phyloP scores from a whole-genome alignment of 2,888 invertebrate genomes.

The Netelia virgata region DNA sequence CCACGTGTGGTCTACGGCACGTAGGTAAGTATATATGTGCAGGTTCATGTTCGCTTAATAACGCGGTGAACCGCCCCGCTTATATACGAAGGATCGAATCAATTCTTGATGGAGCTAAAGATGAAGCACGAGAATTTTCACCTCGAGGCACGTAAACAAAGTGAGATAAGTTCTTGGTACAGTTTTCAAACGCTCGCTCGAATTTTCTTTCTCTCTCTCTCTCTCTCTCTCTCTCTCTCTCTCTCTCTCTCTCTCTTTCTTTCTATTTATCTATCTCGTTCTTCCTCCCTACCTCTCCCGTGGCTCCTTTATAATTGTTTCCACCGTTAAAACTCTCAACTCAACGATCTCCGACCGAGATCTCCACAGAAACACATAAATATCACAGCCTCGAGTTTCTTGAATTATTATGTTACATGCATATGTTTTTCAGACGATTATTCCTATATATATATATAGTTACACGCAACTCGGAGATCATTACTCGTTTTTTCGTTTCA shows the following conservation, averaged over 20 bases:
- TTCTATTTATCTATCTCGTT: background rate
- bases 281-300: background rate
- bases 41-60: background rate
- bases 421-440: slow-evolving; percentile 30
- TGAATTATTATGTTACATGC: slow-evolving; percentile 20
- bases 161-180: slow-evolving; percentile 41
- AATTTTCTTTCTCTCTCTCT: slow-evolving; percentile 8
- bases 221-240: background rate
- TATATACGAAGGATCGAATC: too few relatives aligned
- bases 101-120: too few relatives aligned
- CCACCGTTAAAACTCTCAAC: slow-evolving; percentile 46
- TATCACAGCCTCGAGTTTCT: background rate
- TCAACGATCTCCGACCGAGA: slow-evolving; percentile 46
- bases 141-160: slow-evolving; percentile 30
- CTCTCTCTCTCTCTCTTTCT: slow-evolving; percentile 1
- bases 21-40: background rate
- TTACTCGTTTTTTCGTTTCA: slow-evolving; percentile 45
- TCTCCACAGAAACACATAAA: slow-evolving; percentile 21
- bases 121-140: slow-evolving; percentile 18
- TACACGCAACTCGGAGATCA: slow-evolving; percentile 19
- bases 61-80: background rate
- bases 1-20: slow-evolving; percentile 24
- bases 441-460: slow-evolving; percentile 25
- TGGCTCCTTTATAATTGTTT: slow-evolving; percentile 54
- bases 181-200: slow-evolving; percentile 24